Base-by-base conservation (phyloP, 2,888 invertebrate genomes). In the Spodoptera picta region DNA sequence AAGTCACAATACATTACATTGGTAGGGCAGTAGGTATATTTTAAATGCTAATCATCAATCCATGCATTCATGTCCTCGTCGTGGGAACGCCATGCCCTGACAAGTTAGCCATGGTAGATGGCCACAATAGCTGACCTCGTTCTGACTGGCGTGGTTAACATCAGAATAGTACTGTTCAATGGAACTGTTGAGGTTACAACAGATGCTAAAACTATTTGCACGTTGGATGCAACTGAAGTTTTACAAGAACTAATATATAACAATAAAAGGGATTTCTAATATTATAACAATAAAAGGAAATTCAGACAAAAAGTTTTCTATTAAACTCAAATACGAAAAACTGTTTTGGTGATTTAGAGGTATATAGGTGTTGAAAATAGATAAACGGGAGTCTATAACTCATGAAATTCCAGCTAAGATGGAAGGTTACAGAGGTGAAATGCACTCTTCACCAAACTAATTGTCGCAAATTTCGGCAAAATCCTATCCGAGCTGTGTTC, bases 71-170 rank as follows among this genome's bases (percentile, higher is more conserved):
- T 68, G 65, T 52, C 63, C 64, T 74, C 69, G 67, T 67, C 85
- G 85, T 89, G 88, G 83, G 89, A 89, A 87, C 79, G 69, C 71
- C 70, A 75, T 81, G 80, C 75, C 75, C 77, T 74, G 75, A 65
- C 80, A 76, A 62, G 78, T 81, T 75, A 75, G 71, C 79, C 75
- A 86, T 82, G 83, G 81, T 62, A 75, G 74, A 59, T 75, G 73
- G 69, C 73, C 72, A 86, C 86, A 88, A 87, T 85, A 63, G 77
- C 42, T 79, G 89, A 82, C 89, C 88, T 87, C 83, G 82, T 68
- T 75, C 55, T 66, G 68, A 69, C 71, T 72, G 72, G 73, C 74
- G 69, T 73, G 69, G 76, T 66, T 81, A 73, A 81, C 73, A 73
- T 66, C 66, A 68, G 63, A 56, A 77, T 72, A 60, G 70, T 70